Base-by-base conservation (phyloP, 2,113 vertebrate genomes). In the Cyanistes caeruleus region DNA sequence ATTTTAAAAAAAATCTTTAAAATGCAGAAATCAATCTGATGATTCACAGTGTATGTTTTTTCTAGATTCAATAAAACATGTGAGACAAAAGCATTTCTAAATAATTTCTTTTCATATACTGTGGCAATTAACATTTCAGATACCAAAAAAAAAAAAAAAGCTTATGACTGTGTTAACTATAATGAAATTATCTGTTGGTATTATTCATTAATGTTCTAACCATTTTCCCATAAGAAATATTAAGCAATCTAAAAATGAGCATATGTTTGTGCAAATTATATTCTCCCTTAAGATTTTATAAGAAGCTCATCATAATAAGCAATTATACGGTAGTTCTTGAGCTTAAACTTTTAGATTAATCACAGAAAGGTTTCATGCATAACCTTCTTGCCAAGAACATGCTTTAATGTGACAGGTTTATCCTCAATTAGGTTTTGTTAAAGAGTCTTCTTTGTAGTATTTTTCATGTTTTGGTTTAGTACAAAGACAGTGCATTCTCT, bases 331-430 rank as follows among this genome's bases (percentile, higher is more conserved):
- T 81, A 84, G n/a, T 91, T 91, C 60, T 93, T 94, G 81, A 91
- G 85, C 37, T 92, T 91, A 87, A 88, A 87, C 21, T 92, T 95
- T 55, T 52, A 91, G 73, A 96, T 93, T 87, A 94, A 95, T 93
- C 74, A 88, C 41, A 91, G 51, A 62, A 95, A 88, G 68, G 46
- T 70, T 93, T 95, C 19, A 17, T 77, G 24, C 19, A 68, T 48
- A 94, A 91, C 72, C 64, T 82, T 75, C 70, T 85, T 93, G 80
- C 33, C 55, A 91, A 89, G 44, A 83, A 87, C 13, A 74, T 0
- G 7, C 48, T 93, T 83, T 91, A 91, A 86, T 84, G 30, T 92
- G 90, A 84, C 87, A 95, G 35, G 28, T 74, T 93, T 93, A 91
- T 95, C 59, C 43, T 91, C 81, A 75, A 52, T 93, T 90, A 95